Base-by-base conservation (phyloP, 2,797 vertebrate genomes). In the Melanotaenia maccullochi region DNA sequence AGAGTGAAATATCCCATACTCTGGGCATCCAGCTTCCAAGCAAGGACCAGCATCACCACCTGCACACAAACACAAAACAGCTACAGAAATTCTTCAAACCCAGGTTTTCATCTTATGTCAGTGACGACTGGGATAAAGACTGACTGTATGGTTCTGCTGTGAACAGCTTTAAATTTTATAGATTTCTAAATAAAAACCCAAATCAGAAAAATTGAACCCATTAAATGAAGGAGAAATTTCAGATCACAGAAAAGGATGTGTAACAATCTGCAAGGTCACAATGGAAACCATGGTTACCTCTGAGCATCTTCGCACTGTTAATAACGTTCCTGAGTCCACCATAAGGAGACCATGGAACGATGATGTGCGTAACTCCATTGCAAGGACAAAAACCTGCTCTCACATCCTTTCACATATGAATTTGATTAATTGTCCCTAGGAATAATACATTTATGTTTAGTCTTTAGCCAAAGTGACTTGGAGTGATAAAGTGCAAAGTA, bases 1-100 rank as follows among this genome's bases (percentile, higher is more conserved):
- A 98, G 95, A 18, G 97, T 99, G 88, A 99, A 99, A 90, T 99
- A 99, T 51, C 98, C 98, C 98, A 99, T 99, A 87, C 97, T 99
- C 90, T 99, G 98, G 79, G 98, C 98, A 90, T 99, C 97, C 92
- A 99, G 92, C 90, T 99, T 99, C 98, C 98, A 99, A 24, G 98
- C 98, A 73, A 99, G 91, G 75, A 99, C 98, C 87, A 99, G 96
- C 98, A 99, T 99, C 91, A 99, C 97, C 89, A 99, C 97, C 98
- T 99, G 90, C 47, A 81, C 35, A 24, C 68, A 58, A 22, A 1
- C 9, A 8, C 2, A 28, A 54, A 30, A 61, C 67, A 68, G 36
- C 51, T 58, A 52, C 25, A 82, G 32, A 59, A 33, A 11, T 58
- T 35, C 6, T 70, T 51, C 49, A 64, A 64, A 22, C 11, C 18